Base-by-base conservation (phyloP, 30 jellyfish, hydroid and myxozoan species). In the Catostylus mosaicus region DNA sequence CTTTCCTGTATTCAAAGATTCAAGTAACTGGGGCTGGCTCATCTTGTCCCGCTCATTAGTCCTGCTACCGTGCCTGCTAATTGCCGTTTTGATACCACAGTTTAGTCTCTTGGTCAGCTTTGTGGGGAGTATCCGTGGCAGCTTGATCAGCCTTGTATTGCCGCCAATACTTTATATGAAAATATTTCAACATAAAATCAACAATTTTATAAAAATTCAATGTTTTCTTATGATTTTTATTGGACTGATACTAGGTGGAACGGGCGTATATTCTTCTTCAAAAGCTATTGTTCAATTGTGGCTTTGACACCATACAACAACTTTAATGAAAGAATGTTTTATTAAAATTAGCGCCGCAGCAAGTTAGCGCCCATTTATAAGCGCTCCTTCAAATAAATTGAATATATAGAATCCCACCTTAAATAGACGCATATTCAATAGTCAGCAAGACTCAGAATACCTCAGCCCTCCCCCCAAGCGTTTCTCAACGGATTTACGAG, bases 81-180 rank as follows among this genome's bases (percentile, higher is more conserved):
- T 90, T 20, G 96, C 97, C 3, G 82, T 90, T 33, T 43, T 83
- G 50, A 72, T 90, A n/a, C 95, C 97, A 31, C 94, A 85, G 36
- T 90, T 90, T 90, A 93, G 97, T 29, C 37, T 90, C 27, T 50
- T 86, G 33, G 96, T 90, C 74, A 84, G 97, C 57, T 67, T 90
- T 27, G 84, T 90, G 63, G 97, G 97, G 11, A 90, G 95, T 65
- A 76, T 90, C 30, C 89, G 97, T 1, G 97, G 96, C 26, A 84
- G 91, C 52, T 50, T 90, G 0, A 65, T 90, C 37, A 12, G 89
- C 61, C 81, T 90, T 62, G 72, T 90, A 1, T 54, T 84, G n/a
- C 97, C 97, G 35, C 89, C 95, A 34, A 18, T 69, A 2, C 75
- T 84, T 61, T 84, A 90, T 51, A 19, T 83, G 60, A 77, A 20